phyloP scores from a whole-genome alignment of 2,888 invertebrate species.

The Drosophila borealis region DNA sequence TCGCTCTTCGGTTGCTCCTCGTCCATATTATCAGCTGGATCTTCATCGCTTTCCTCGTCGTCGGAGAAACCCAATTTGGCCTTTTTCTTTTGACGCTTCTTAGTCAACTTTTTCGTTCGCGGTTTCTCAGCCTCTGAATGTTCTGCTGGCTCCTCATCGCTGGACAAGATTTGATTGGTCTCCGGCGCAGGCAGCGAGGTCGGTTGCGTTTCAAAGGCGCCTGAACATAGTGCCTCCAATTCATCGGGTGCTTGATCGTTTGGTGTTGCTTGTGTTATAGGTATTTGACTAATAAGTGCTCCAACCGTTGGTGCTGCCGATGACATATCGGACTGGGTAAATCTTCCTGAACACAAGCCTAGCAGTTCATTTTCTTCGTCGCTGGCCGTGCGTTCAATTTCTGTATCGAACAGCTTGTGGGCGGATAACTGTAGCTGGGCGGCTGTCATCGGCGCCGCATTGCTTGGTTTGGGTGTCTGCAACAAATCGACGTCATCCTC shows the following conservation, averaged over 20 bases:
- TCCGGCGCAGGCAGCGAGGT: conserved; percentile 6
- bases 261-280: conserved; percentile 71
- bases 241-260: conserved; percentile 84
- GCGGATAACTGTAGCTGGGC: conserved; percentile 58
- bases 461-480: conserved; percentile 62
- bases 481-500: conserved; percentile 77
- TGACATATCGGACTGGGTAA: conserved; percentile 84
- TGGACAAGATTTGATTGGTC: conserved; percentile 85
- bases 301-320: conserved; percentile 33
- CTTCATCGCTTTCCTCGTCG: conserved; percentile 76
- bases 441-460: conserved; percentile 38
- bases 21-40: conserved; percentile 62
- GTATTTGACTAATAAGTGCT: conserved; percentile 80
- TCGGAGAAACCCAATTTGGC: conserved; percentile 84
- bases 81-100: conserved; percentile 75
- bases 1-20: conserved; percentile 63
- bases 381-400: conserved; percentile 59
- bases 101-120: conserved; percentile 82
- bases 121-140: conserved; percentile 34
- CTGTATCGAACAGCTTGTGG: conserved; percentile 69
- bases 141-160: conserved; percentile 83
- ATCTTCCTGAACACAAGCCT: conserved; percentile 87
- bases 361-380: conserved; percentile 85
- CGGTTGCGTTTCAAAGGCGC: conserved; percentile 85
- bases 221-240: conserved; percentile 87